Percentiles rank a stretch among this genome's conserved stretches.
Conservation (phyloP, 2,113 vertebrate species). For the Turdus rufiventris region DNA sequence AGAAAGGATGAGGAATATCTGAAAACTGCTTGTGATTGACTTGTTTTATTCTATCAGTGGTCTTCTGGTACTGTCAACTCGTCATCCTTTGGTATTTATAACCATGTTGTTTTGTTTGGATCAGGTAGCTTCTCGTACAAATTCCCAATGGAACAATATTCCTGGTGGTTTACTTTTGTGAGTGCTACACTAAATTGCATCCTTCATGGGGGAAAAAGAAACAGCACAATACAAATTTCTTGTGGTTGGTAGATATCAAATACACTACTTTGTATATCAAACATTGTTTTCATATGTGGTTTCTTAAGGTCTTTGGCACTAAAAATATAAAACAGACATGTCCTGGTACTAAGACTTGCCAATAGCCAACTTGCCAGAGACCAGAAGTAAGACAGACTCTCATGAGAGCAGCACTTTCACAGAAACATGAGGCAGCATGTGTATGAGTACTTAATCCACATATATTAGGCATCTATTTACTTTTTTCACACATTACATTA, state of each 20-base stretch:
- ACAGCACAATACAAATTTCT: neutral
- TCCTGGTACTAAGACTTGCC: conserved; percentile 31
- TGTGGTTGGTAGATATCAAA: neutral
- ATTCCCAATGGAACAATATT: neutral
- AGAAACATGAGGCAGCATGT: neutral
- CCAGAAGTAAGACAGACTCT: neutral
- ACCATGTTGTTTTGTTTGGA: neutral
- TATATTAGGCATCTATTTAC: conserved; percentile 1
- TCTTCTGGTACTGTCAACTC: neutral
- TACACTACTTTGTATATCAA: neutral
- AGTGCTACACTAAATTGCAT: neutral
- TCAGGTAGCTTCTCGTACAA: neutral
- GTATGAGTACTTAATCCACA: neutral
- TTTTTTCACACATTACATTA: conserved; percentile 2
- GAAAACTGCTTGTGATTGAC: neutral
- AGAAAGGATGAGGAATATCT: neutral
- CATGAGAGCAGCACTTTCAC: neutral
- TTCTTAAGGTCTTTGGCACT: conserved; percentile 46
- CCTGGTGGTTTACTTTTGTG: neutral
- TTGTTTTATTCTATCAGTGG: neutral
- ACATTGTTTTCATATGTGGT: neutral
- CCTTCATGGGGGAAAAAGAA: neutral
- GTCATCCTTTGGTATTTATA: neutral
- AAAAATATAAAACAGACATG: conserved; percentile 17
- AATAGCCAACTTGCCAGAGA: conserved; percentile 1